Evolutionary conservation across 2,888 invertebrate genomes (phyloP).

Genomic region (Cheiracanthium punctorium): DNA sequence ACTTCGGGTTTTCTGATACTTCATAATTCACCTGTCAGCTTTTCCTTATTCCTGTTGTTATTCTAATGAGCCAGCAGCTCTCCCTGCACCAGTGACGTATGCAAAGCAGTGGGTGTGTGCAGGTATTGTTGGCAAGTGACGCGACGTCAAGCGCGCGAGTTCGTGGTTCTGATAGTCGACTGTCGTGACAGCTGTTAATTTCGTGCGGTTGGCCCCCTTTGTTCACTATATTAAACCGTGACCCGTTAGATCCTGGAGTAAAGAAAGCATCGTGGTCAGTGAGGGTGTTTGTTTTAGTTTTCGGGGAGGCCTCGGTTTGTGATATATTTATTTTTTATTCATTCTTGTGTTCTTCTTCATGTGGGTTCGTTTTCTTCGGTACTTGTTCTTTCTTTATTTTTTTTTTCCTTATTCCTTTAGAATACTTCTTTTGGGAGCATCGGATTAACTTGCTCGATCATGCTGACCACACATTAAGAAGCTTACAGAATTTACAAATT

Average conservation of each 20-base stretch:
- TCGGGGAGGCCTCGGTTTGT: not conserved
- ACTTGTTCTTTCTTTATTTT: no score
- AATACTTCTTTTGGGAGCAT: no score
- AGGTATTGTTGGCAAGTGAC: not conserved
- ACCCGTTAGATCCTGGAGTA: not conserved
- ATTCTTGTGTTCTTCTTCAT: no score
- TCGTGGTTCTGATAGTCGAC: not conserved
- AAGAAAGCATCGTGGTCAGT: not conserved
- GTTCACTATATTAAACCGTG: constrained; percentile 10
- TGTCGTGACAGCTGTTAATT: constrained; percentile 17
- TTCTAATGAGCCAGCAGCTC: not conserved
- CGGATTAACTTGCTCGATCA: no score
- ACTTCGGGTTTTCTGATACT: not conserved
- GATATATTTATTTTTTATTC: no score
- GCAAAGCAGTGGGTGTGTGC: constrained; percentile 14
- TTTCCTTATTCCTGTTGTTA: constrained; percentile 15
- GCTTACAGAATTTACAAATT: no score
- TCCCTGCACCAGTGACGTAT: not conserved
- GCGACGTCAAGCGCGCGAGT: not conserved
- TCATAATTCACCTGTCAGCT: constrained; percentile 6
- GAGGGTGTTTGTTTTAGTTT: not conserved
- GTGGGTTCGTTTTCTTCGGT: no score
- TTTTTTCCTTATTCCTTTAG: no score
- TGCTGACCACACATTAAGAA: no score
- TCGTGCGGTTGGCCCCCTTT: constrained; percentile 1